Evolutionary conservation across 2,797 vertebrate species (phyloP), one percentile per base, ranked within the genome.

Genomic region (Sphenodon punctatus): DNA sequence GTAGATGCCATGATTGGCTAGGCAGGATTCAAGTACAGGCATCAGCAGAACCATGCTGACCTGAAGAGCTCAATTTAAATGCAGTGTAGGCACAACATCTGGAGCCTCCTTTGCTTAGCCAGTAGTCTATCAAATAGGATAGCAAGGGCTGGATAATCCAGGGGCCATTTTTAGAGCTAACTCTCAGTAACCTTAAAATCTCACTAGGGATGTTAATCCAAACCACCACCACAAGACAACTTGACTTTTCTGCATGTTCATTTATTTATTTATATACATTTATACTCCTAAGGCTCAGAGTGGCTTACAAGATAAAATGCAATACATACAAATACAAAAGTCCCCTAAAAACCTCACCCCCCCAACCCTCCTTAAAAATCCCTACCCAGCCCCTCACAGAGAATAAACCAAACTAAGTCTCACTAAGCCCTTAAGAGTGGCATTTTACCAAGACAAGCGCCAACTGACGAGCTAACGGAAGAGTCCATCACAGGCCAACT

Each of bases 391-490:
- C n/a, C n/a, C n/a, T n/a, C n/a, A n/a, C n/a, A n/a, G n/a, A n/a
- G n/a, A n/a, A n/a, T n/a, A n/a, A n/a, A n/a, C 19, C 56, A 69
- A 68, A 56, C 10, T 22, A 7, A 38, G 42, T 2, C 0, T 2
- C 2, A 3, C 8, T 38, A 78, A 53, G 53, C 42, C 61, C 36
- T 39, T 51, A 25, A 48, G 27, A 7, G 6, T 6, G 8, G 7
- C 71, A 51, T 49, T 49, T 56, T 38, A 41, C 23, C 20, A 3
- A 46, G 38, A 17, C 41, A 22, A 1, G 0, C 25, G 58, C 17
- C 32, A 45, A 61, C 43, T 2, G 23, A 71, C 56, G 41, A 75
- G 61, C 56, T 38, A 38, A 15, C 15, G 41, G 20, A 41, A 15
- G 34, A 60, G 61, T 30, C 3, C 58, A 51, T 13, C 45, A 10